phyloP scores from a whole-genome alignment of 2,113 vertebrate species.

The Siphamia tubifer region DNA sequence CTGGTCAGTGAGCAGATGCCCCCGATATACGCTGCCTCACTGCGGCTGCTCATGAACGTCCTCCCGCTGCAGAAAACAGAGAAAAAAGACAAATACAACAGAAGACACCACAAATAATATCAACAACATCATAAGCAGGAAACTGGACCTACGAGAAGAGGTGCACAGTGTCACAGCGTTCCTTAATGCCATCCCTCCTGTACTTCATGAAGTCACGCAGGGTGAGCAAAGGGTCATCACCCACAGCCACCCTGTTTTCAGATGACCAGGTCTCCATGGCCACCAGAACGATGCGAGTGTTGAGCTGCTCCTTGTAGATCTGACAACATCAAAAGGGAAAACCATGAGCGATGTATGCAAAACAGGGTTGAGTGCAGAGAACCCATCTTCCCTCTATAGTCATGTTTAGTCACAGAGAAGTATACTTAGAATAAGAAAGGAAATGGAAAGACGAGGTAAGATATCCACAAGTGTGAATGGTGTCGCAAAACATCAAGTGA shows the following conservation, averaged over 20 bases:
- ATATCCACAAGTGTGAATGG: too few relatives aligned
- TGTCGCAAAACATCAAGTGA: too few relatives aligned
- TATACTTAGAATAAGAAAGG: too few relatives aligned
- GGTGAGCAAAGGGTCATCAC: conserved; percentile 88
- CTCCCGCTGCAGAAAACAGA: conserved; percentile 81
- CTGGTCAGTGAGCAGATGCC: conserved; percentile 88
- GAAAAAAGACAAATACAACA: not conserved
- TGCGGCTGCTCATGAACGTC: conserved; percentile 92
- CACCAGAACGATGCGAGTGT: conserved; percentile 94
- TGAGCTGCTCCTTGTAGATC: conserved; percentile 98
- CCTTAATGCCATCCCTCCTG: conserved; percentile 85
- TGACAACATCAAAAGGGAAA: conserved; percentile 50
- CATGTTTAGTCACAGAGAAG: too few relatives aligned
- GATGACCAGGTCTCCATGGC: conserved; percentile 97
- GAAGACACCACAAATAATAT: not conserved
- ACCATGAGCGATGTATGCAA: not conserved
- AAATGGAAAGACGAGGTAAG: too few relatives aligned
- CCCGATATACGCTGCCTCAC: conserved; percentile 90
- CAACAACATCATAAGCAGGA: not conserved
- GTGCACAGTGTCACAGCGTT: conserved; percentile 89
- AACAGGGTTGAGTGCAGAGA: not conserved
- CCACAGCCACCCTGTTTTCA: conserved; percentile 88
- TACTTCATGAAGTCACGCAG: conserved; percentile 92
- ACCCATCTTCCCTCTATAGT: too few relatives aligned
- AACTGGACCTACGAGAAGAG: conserved; percentile 89